Evolutionary conservation across 2,113 vertebrate genomes (phyloP).

Genomic region (Tamias sibiricus): DNA sequence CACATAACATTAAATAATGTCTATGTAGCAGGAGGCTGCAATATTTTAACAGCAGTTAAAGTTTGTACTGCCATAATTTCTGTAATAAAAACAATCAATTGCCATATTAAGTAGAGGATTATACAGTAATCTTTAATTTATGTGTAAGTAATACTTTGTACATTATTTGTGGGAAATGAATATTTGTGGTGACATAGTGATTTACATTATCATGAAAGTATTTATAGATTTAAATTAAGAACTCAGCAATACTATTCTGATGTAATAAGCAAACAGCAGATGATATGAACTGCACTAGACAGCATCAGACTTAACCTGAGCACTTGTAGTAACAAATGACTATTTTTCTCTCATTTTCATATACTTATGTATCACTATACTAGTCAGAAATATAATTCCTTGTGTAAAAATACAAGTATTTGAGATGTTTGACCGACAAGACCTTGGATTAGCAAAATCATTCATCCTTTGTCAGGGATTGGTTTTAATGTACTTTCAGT

Average conservation of each 20-base stretch:
- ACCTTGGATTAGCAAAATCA: not conserved
- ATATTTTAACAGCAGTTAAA: constrained; percentile 63
- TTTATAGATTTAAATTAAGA: constrained; percentile 51
- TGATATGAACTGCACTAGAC: not conserved
- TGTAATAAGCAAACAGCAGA: not conserved
- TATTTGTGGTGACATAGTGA: constrained; percentile 55
- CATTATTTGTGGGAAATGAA: constrained; percentile 66
- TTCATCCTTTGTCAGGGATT: not conserved
- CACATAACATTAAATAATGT: constrained; percentile 44
- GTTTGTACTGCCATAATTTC: constrained; percentile 59
- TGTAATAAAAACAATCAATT: constrained; percentile 58
- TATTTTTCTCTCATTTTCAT: not conserved
- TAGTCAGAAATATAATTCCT: not conserved
- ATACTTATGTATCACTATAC: not conserved
- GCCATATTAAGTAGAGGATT: constrained; percentile 44
- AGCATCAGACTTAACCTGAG: not conserved
- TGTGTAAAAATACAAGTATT: constrained; percentile 22
- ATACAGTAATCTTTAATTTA: constrained; percentile 58
- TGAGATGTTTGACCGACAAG: not conserved
- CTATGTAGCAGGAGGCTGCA: not conserved
- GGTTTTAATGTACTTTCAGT: not conserved
- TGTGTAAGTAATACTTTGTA: constrained; percentile 46
- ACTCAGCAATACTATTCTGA: not conserved
- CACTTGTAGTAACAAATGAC: not conserved
- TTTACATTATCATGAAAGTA: constrained; percentile 16